A percentile compares a stretch with the other conserved stretches of the same genome.
These are phyloP conservation scores for Lemur catta DNA, from an alignment of 2,797 vertebrate genomes.

Conservation along the genomic window DNA sequence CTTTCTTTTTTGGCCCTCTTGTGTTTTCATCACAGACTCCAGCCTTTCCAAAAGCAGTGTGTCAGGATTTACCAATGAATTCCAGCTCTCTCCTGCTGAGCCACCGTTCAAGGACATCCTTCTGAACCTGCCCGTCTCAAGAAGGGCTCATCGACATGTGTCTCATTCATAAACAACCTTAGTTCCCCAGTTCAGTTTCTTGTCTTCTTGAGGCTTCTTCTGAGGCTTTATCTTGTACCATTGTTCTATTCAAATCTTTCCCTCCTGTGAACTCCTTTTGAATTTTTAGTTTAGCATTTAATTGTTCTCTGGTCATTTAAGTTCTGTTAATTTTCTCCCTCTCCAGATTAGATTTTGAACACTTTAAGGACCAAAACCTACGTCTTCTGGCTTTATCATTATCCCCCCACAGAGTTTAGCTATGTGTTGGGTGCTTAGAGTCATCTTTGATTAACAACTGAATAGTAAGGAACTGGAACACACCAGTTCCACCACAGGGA, in stretches of 20 bases:
- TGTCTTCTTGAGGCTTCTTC: background rate
- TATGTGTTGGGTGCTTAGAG: background rate
- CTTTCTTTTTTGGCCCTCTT: conserved; percentile 41
- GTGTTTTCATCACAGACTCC: conserved; percentile 45
- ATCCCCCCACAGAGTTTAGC: background rate
- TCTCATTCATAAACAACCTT: background rate
- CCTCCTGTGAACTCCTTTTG: background rate
- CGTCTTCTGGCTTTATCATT: background rate
- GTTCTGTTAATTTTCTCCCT: background rate
- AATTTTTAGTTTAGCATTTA: background rate
- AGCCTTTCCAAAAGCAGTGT: background rate
- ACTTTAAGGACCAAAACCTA: background rate
- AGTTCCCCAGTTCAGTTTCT: background rate
- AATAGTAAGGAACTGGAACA: background rate
- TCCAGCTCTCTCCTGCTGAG: background rate
- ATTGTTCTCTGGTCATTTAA: conserved; percentile 6
- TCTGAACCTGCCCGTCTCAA: background rate
- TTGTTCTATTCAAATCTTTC: background rate
- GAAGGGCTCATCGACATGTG: background rate
- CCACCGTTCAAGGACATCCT: background rate
- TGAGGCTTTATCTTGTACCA: background rate
- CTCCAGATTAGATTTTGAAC: background rate
- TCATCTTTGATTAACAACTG: background rate
- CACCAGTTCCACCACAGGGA: background rate
- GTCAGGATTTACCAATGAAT: conserved; percentile 5